These are phyloP conservation scores for Polia nebulosa DNA, from an alignment of 2,888 invertebrate species.

Conservation along the genomic window DNA sequence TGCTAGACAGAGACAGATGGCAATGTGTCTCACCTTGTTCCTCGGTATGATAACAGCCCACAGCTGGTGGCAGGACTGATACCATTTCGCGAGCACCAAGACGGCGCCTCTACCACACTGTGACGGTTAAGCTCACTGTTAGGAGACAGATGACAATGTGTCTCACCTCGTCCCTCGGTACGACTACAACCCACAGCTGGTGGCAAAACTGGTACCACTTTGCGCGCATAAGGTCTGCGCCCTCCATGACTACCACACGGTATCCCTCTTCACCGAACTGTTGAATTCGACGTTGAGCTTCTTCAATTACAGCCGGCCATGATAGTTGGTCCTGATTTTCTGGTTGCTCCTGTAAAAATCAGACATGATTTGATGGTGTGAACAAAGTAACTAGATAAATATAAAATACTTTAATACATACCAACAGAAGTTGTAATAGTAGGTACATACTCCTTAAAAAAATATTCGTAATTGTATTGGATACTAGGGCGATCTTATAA, in stretches of 20 bases:
- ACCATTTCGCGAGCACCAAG: too few species aligned
- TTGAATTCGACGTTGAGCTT: slow-evolving; percentile 92
- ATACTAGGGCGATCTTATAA: too few species aligned
- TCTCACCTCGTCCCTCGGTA: slow-evolving; percentile 95
- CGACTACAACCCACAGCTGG: slow-evolving; percentile 98
- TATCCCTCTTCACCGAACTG: slow-evolving; percentile 89
- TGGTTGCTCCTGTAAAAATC: slow-evolving; percentile 83
- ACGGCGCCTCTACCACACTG: too few species aligned
- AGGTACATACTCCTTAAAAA: too few species aligned
- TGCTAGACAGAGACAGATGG: background rate
- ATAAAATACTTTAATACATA: too few species aligned
- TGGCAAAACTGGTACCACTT: slow-evolving; percentile 96
- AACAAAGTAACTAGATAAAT: background rate
- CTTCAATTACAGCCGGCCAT: slow-evolving; percentile 97
- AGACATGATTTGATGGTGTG: background rate
- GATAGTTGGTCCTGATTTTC: slow-evolving; percentile 95
- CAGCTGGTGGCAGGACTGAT: slow-evolving; percentile 96
- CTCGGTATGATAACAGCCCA: slow-evolving; percentile 97
- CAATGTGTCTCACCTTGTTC: slow-evolving; percentile 82
- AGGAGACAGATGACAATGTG: background rate
- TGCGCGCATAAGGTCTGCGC: slow-evolving; percentile 97
- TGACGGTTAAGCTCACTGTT: background rate
- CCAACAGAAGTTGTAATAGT: too few species aligned
- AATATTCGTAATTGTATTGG: too few species aligned
- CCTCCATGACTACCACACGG: slow-evolving; percentile 96